Evolutionary conservation across 2,797 vertebrate species (phyloP).

Genomic region (Notolepis coatsorum): DNA sequence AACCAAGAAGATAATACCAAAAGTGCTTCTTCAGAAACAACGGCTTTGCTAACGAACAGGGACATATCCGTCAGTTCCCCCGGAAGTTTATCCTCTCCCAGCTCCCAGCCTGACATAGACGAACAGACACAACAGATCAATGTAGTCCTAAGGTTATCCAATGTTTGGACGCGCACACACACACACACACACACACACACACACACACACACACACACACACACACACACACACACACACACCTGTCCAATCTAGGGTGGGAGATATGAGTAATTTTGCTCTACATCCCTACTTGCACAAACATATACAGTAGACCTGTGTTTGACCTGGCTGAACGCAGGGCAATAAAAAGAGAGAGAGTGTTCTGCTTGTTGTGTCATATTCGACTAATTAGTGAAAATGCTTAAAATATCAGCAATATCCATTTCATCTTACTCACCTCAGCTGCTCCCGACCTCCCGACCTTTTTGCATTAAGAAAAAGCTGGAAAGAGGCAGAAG

Average conservation of each 20-base stretch:
- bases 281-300: conserved; percentile 12
- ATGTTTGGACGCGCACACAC: not conserved
- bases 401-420: conserved; percentile 60
- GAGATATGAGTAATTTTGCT: conserved; percentile 1
- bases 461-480: conserved; percentile 68
- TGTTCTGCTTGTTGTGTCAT: conserved; percentile 22
- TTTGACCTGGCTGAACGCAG: conserved; percentile 21
- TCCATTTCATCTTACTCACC: conserved; percentile 80
- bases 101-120: too few relatives aligned
- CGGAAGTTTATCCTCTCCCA: too few relatives aligned
- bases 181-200: not conserved
- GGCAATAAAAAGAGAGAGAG: conserved; percentile 12
- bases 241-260: conserved; percentile 9
- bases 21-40: too few relatives aligned
- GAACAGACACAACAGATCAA: conserved; percentile 8
- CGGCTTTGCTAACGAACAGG: too few relatives aligned
- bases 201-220: not conserved
- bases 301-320: conserved; percentile 1
- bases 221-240: not conserved
- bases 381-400: not conserved
- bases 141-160: not conserved
- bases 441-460: conserved; percentile 57
- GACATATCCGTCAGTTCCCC: too few relatives aligned
- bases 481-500: conserved; percentile 57
- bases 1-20: too few relatives aligned